phyloP scores from a whole-genome alignment of 2,888 invertebrate genomes.

The Tetropium fuscum region DNA sequence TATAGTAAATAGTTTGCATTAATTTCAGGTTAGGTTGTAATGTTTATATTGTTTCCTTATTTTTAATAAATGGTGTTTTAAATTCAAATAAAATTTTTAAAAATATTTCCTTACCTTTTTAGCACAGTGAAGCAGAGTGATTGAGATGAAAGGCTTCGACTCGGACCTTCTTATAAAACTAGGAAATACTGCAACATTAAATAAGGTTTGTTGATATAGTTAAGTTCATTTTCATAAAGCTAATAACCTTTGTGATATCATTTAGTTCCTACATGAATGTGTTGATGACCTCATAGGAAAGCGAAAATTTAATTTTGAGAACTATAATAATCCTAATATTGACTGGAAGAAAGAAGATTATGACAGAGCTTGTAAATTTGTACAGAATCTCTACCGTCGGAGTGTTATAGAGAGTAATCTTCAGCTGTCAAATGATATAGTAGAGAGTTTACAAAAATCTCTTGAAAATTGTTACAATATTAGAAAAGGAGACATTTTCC shows the following conservation, averaged over 20 bases:
- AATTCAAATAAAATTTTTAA: too few relatives aligned
- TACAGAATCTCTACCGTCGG: constrained; percentile 58
- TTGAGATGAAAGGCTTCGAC: neutral
- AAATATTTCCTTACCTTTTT: too few relatives aligned
- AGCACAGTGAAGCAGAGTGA: too few relatives aligned
- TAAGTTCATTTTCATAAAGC: too few relatives aligned
- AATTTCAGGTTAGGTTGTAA: too few relatives aligned
- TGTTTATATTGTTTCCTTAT: too few relatives aligned
- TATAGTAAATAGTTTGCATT: too few relatives aligned
- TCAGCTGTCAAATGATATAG: constrained; percentile 45
- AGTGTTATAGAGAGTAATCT: constrained; percentile 48
- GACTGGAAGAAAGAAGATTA: constrained; percentile 61
- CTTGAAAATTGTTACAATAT: constrained; percentile 56
- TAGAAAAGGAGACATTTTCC: constrained; percentile 58
- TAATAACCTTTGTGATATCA: constrained; percentile 30
- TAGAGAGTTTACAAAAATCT: constrained; percentile 39
- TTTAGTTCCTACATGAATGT: constrained; percentile 62
- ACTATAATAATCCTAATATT: constrained; percentile 54
- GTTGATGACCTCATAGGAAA: constrained; percentile 58
- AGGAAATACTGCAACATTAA: constrained; percentile 40
- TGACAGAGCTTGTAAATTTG: constrained; percentile 48
- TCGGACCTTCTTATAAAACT: constrained; percentile 40
- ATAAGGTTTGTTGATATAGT: constrained; percentile 37
- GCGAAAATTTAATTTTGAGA: constrained; percentile 50
- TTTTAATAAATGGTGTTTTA: too few relatives aligned